Base-by-base conservation (phyloP, 2,888 invertebrate species). In the Stenotaenia linearis region DNA sequence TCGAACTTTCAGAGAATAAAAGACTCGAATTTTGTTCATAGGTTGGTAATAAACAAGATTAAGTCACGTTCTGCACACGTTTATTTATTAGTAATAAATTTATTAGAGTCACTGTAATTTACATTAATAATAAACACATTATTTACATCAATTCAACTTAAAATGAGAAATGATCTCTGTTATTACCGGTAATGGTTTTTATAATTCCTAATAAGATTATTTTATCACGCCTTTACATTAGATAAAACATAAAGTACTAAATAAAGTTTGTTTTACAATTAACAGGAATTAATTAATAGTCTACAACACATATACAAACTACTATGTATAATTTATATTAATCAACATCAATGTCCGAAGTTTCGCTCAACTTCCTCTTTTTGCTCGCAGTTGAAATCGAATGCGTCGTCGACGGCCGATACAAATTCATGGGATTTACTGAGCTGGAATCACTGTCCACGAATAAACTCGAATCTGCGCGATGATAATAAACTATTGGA, bases 331-430 rank as follows among this genome's bases (percentile, higher is more conserved):
- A 37, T 21, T n/a, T 12, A 21, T n/a, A 12, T 45, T 45, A 77
- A 25, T 77, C 77, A 9, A 77, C 45, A 40, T 77, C 77, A 12
- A 77, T 77, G 15, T 77, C 77, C 18, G 77, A 77, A 45, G 25
- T 37, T 40, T 40, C 45, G 28, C 77, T 77, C 15, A 37, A 35
- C 18, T 37, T 32, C 9, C 75, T 75, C 18, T 21, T 75, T 75
- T 75, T 75, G 10, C 15, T 75, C 7, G 75, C 18, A 30, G 32
- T 28, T 23, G 75, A 32, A 21, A 12, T 7, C 12, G 75, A 2
- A 32, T n/a, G 35, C 12, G 75, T 23, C 30, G 32, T 18, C n/a
- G 75, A 21, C 10, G 75, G 32, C 75, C 75, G 75, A 21, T 23
- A 75, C 10, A 37, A 18, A 37, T 10, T 21, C 10, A 37, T 21